A percentile compares a stretch with the other conserved stretches of the same genome.
phyloP scores from a whole-genome alignment of 2,113 vertebrate genomes.

The Salvelinus sp. region DNA sequence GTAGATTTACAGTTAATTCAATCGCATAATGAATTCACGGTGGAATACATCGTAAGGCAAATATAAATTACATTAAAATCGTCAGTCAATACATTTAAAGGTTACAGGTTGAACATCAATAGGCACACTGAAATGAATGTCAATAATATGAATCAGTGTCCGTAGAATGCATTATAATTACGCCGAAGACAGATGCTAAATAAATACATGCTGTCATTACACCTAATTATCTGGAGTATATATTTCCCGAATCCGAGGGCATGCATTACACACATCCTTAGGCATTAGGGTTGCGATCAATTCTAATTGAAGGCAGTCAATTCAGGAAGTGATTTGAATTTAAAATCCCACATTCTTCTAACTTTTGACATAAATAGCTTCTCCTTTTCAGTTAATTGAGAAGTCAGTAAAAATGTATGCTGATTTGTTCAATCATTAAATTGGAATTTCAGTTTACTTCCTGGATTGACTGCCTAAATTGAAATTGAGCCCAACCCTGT shows the following conservation, averaged over 20 bases:
- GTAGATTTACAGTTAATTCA: slow-evolving; percentile 27
- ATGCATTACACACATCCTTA: slow-evolving; percentile 57
- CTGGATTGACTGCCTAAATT: too few species aligned
- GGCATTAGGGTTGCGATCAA: slow-evolving; percentile 8
- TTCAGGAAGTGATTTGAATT: too few species aligned
- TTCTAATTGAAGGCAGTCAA: too few species aligned
- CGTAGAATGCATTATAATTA: slow-evolving; percentile 52
- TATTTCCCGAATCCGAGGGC: slow-evolving; percentile 61
- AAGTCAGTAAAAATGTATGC: too few species aligned
- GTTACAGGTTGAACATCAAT: slow-evolving; percentile 68
- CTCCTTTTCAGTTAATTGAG: too few species aligned
- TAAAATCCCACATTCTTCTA: too few species aligned
- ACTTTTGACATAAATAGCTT: too few species aligned
- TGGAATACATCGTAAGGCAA: slow-evolving; percentile 43
- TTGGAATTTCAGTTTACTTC: too few species aligned
- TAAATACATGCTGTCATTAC: slow-evolving; percentile 66
- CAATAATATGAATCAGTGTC: slow-evolving; percentile 55
- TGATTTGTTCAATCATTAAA: too few species aligned
- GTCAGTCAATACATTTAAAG: slow-evolving; percentile 64
- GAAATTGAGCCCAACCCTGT: too few species aligned
- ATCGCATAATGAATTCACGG: slow-evolving; percentile 33
- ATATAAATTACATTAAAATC: slow-evolving; percentile 47
- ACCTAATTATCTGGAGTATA: slow-evolving; percentile 64
- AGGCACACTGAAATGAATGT: slow-evolving; percentile 50
- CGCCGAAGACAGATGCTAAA: slow-evolving; percentile 41